A percentile compares a stretch with the other conserved stretches of the same genome.
Evolutionary conservation across 1,140 invertebrate genomes (phyloP).

Genomic region (Pachypeltis micranthus): DNA sequence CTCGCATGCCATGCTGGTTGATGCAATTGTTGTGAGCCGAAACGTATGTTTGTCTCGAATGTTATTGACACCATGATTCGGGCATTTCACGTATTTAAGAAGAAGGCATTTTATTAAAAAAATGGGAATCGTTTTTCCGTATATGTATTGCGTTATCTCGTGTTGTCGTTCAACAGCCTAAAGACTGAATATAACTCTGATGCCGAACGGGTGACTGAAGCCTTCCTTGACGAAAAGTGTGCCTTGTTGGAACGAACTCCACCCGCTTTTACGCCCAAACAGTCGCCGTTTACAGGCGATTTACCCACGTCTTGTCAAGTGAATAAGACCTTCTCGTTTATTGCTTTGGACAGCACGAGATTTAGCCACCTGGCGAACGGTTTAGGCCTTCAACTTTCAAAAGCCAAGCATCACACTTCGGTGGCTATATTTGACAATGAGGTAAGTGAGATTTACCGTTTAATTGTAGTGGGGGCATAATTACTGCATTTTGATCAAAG

Average conservation of each 20-base stretch:
- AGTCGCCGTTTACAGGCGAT: constrained; percentile 29
- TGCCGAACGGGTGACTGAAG: neutral
- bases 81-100: too few relatives aligned
- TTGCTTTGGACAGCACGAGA: constrained; percentile 55
- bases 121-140: too few relatives aligned
- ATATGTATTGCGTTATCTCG: too few relatives aligned
- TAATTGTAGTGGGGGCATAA: too few relatives aligned
- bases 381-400: constrained; percentile 53
- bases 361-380: constrained; percentile 59
- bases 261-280: neutral
- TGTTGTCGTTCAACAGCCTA: neutral
- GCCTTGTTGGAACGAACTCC: neutral
- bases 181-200: neutral
- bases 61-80: too few relatives aligned
- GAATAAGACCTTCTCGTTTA: constrained; percentile 53
- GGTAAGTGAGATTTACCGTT: constrained; percentile 45
- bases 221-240: neutral
- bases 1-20: too few relatives aligned
- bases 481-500: too few relatives aligned
- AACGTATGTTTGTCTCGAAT: too few relatives aligned
- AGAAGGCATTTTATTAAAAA: too few relatives aligned
- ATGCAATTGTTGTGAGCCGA: too few relatives aligned
- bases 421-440: constrained; percentile 58
- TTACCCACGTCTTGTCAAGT: constrained; percentile 37
- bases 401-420: constrained; percentile 47